Conservation (phyloP, 2,888 invertebrate genomes). For the Xylophagus ater region DNA sequence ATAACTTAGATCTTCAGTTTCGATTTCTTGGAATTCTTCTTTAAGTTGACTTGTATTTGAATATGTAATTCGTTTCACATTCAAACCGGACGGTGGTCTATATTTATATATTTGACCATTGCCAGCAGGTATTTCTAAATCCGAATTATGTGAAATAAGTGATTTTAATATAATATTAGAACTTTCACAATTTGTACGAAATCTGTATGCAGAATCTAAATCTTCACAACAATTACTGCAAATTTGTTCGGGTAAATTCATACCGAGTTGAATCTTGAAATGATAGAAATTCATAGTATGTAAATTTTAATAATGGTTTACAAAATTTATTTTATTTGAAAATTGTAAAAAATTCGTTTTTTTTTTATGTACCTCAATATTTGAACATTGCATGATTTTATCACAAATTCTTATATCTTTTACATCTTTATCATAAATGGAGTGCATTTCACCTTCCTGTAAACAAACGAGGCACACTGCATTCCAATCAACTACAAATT, state of each 20-base stretch:
- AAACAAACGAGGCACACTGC: conserved; percentile 19
- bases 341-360: no score
- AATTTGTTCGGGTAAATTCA: conserved; percentile 32
- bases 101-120: conserved; percentile 14
- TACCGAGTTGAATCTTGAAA: conserved; percentile 23
- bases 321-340: no score
- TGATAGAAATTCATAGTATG: no score
- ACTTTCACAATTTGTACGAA: conserved; percentile 32
- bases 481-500: conserved; percentile 16
- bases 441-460: conserved; percentile 17
- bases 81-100: conserved; percentile 15
- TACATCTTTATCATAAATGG: conserved; percentile 17
- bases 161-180: conserved; percentile 30
- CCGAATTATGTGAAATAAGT: conserved; percentile 16
- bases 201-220: conserved; percentile 31
- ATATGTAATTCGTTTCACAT: conserved; percentile 13
- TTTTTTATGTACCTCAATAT: conserved; percentile 17
- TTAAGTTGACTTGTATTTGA: neutral
- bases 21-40: neutral
- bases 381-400: conserved; percentile 18
- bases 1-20: no score
- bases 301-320: no score
- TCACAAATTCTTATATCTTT: conserved; percentile 11
- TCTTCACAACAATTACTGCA: conserved; percentile 30
- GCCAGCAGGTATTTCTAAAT: conserved; percentile 8